Percentiles rank a stretch among this genome's conserved stretches.
Evolutionary conservation across 2,797 vertebrate species (phyloP).

Genomic region (Forpus xanthops): DNA sequence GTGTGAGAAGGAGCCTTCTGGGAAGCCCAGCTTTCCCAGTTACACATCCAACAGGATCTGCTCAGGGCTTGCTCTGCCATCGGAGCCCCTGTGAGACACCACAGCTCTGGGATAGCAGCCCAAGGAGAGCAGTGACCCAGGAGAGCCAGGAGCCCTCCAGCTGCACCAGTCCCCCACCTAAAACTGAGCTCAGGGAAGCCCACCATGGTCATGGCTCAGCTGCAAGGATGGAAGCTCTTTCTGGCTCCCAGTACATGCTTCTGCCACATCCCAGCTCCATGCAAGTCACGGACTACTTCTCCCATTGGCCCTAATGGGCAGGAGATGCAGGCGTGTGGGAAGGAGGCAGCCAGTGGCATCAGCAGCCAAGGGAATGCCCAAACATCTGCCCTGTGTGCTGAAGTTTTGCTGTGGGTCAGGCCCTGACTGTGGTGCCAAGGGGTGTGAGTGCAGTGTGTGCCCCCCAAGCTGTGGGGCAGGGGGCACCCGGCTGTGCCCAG

Average conservation of each 20-base stretch:
- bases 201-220: neutral
- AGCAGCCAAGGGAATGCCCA: neutral
- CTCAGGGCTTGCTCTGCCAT: neutral
- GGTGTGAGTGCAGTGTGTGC: neutral
- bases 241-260: neutral
- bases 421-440: neutral
- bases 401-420: neutral
- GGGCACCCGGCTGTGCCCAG: neutral
- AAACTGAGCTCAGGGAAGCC: neutral
- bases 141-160: neutral
- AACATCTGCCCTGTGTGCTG: rapidly evolving
- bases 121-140: neutral
- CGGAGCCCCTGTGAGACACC: neutral
- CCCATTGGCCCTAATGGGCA: rapidly evolving
- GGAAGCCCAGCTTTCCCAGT: neutral
- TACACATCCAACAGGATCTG: neutral
- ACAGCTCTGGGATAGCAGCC: neutral
- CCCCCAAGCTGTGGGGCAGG: neutral
- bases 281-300: neutral
- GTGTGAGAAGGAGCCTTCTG: neutral
- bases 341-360: neutral
- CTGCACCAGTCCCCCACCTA: neutral
- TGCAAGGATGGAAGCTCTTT: neutral
- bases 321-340: neutral
- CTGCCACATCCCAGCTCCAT: neutral